Evolutionary conservation across 37 sponge, comb jelly and placozoan species (phyloP), one percentile per base, ranked within the genome.

Genomic region (Haliclona indistincta): DNA sequence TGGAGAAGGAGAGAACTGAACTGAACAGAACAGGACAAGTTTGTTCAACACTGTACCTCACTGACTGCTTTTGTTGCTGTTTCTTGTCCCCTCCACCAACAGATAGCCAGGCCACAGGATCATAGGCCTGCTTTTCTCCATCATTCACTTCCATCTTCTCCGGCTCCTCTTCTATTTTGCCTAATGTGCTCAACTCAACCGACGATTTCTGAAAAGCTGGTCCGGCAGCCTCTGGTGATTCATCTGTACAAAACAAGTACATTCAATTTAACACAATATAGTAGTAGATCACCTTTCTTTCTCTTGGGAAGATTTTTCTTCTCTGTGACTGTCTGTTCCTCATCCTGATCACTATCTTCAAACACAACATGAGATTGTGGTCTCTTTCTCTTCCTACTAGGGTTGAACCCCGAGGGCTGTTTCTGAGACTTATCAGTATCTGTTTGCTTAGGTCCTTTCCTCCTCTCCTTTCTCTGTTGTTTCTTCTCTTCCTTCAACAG

Each of bases 401-500:
- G 51, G 10, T 47, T 10, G 10, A 47, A n/a, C n/a, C n/a, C n/a
- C n/a, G n/a, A n/a, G n/a, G n/a, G n/a, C n/a, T n/a, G n/a, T n/a
- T n/a, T n/a, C n/a, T n/a, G n/a, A n/a, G 51, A 17, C 51, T 17
- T 47, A 47, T 15, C 51, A 47, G 10, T 47, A 47, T 47, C 51
- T 64, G 36, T 22, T 33, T 64, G 65, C 5, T 64, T 30, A 34
- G 65, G 65, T 4, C 3, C 29, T 2, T 40, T 40, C 36, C 29
- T 68, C 23, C 38, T 41, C 37, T 23, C 42, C 37, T 75, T 84
- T 71, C 45, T 84, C 15, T 6, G 33, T 56, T 71, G 45, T 67
- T 77, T 70, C 33, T 54, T 49, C 29, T 70, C 73, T 4, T 76
- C 76, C 69, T 69, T 75, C 19, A 68, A 52, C 37, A 60, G 38